phyloP scores from a whole-genome alignment of 2,797 vertebrate genomes.

The Clarias pachynema region DNA sequence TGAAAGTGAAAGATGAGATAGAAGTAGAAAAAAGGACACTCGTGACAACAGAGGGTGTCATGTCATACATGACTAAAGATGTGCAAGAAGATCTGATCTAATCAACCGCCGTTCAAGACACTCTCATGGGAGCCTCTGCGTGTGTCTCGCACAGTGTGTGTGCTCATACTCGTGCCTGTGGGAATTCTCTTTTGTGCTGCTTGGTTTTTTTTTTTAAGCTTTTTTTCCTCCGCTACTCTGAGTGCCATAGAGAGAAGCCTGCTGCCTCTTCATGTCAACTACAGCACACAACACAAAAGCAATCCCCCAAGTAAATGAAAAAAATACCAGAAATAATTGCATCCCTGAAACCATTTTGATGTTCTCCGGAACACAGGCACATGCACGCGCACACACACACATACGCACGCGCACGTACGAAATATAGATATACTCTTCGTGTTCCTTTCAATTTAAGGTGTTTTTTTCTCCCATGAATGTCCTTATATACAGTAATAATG shows the following conservation, averaged over 20 bases:
- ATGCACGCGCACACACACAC: neutral
- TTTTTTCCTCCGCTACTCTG: slow-evolving; percentile 2
- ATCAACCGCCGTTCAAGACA: slow-evolving; percentile 40
- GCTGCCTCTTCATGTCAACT: slow-evolving; percentile 53
- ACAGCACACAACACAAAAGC: slow-evolving; percentile 49
- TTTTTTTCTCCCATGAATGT: slow-evolving; percentile 54
- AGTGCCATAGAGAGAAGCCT: slow-evolving; percentile 26
- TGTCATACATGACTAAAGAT: slow-evolving; percentile 38
- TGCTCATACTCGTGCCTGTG: slow-evolving; percentile 29
- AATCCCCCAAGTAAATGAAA: slow-evolving; percentile 50
- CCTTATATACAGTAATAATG: slow-evolving; percentile 51
- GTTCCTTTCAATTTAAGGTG: slow-evolving; percentile 54
- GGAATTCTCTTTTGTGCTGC: slow-evolving; percentile 50
- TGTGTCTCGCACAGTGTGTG: slow-evolving; percentile 9
- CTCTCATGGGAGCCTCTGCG: slow-evolving; percentile 9
- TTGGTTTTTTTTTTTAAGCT: slow-evolving; percentile 20
- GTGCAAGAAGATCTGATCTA: slow-evolving; percentile 35
- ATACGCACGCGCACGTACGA: neutral
- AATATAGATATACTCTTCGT: slow-evolving; percentile 19
- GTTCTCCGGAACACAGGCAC: slow-evolving; percentile 29
- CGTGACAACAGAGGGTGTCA: slow-evolving; percentile 35
- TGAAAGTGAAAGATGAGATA: slow-evolving; percentile 28
- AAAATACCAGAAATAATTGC: slow-evolving; percentile 57
- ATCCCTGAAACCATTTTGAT: slow-evolving; percentile 54
- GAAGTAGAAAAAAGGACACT: neutral